Evolutionary conservation across 2,888 invertebrate genomes (phyloP).

Genomic region (Catocala nupta): DNA sequence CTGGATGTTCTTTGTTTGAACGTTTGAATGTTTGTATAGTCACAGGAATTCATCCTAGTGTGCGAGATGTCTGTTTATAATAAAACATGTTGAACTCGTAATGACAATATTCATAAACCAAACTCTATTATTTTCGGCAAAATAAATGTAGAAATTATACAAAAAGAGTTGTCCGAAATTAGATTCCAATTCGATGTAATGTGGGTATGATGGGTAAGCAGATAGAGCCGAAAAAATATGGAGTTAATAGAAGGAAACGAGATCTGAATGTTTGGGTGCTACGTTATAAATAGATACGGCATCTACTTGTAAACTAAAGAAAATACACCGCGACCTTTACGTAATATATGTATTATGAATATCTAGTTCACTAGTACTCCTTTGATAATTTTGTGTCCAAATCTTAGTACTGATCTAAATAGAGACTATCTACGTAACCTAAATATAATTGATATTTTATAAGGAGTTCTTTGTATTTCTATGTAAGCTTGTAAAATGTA

Average conservation of each 20-base stretch:
- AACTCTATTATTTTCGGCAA: conserved; percentile 12
- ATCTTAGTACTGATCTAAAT: no score
- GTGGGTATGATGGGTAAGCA: conserved; percentile 43
- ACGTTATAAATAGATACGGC: conserved; percentile 30
- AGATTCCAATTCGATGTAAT: conserved; percentile 45
- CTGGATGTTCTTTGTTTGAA: no score
- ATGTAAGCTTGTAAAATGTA: no score
- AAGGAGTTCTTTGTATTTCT: no score
- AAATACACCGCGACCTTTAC: not conserved
- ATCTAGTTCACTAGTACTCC: no score
- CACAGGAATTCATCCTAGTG: no score
- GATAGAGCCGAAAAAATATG: conserved; percentile 46
- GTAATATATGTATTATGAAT: no score
- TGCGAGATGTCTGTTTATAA: no score
- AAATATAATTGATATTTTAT: no score
- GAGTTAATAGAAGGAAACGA: conserved; percentile 43
- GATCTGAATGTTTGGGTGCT: conserved; percentile 48
- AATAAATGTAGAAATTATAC: conserved; percentile 45
- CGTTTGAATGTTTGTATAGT: no score
- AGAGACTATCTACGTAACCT: no score
- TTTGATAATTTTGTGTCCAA: no score
- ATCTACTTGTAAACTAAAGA: conserved; percentile 20
- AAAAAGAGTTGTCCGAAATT: conserved; percentile 30
- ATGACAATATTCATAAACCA: not conserved
- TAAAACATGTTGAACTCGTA: not conserved